Evolutionary conservation across 2,113 vertebrate species (phyloP), one percentile per base, ranked within the genome.

Genomic region (Sylvilagus bachmani): DNA sequence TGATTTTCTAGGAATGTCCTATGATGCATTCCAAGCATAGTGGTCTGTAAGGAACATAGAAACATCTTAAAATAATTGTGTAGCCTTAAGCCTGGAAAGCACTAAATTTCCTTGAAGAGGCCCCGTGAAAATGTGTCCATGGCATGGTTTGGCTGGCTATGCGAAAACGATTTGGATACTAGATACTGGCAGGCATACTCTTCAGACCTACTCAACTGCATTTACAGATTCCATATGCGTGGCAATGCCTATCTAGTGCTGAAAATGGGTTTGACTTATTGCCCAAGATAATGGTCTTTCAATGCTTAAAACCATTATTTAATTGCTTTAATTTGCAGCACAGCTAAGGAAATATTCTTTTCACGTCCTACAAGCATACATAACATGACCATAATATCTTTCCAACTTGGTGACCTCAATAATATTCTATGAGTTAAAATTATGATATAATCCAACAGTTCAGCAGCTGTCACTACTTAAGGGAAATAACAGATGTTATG

Each of bases 241-340:
- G 53, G 53, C 17, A 64, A 55, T 6, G 17, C 21, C 55, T 11
- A 27, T 16, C 38, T 44, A 62, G 21, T 61, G 1, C 3, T 64
- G 1, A 75, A 91, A 44, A 27, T 71, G 24, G 14, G 16, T 12
- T 86, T 94, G 49, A 82, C 93, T 87, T 81, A 71, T 31, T 92
- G 10, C 22, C 44, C 69, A 85, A 78, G 25, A 25, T 92, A 82
- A 89, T 58, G 33, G 31, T 70, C 21, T n/a, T 58, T 89, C 21
- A 66, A 55, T 79, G 29, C 12, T 61, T 61, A 91, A 95, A 62
- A 80, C 31, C 17, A 33, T 9, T 49, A 24, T 61, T 64, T 93
- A 80, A 75, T 89, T 94, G 49, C 17, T 93, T 95, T 91, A 91
- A 83, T 89, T 93, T 24, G 49, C 38, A 89, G 58, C 2, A 80